phyloP scores from a whole-genome alignment of 2,797 vertebrate genomes.

The Distichodus sexfasciatus region DNA sequence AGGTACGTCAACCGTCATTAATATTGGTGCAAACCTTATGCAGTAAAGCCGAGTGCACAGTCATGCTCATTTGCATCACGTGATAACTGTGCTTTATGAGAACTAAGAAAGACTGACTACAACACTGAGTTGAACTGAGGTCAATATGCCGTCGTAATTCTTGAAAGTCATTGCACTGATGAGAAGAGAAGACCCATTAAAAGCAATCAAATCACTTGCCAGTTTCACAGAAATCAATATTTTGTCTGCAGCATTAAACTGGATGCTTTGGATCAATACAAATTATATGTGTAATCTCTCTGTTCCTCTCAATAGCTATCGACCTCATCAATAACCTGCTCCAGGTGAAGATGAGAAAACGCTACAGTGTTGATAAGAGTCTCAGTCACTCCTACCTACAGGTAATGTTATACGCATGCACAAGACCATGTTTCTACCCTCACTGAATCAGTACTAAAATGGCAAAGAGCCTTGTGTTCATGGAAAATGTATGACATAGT shows the following conservation, averaged over 20 bases:
- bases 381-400: constrained; percentile 88
- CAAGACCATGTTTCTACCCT: too few species aligned
- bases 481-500: too few species aligned
- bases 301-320: constrained; percentile 72
- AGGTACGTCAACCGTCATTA: constrained; percentile 64
- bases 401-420: constrained; percentile 64
- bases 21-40: not conserved
- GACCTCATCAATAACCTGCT: constrained; percentile 92
- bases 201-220: constrained; percentile 6
- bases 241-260: constrained; percentile 22
- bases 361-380: constrained; percentile 92
- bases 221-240: constrained; percentile 23
- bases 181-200: constrained; percentile 33
- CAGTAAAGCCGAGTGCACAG: not conserved
- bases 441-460: not conserved
- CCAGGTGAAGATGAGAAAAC: constrained; percentile 93
- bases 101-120: too few species aligned
- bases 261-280: constrained; percentile 12
- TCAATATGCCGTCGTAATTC: too few species aligned
- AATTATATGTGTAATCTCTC: not conserved
- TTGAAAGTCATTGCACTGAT: too few species aligned
- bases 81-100: too few species aligned
- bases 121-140: not conserved
- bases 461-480: not conserved
- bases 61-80: too few species aligned